Evolutionary conservation across 2,797 vertebrate species (phyloP).

Genomic region (Spinibarbus caldwelli): DNA sequence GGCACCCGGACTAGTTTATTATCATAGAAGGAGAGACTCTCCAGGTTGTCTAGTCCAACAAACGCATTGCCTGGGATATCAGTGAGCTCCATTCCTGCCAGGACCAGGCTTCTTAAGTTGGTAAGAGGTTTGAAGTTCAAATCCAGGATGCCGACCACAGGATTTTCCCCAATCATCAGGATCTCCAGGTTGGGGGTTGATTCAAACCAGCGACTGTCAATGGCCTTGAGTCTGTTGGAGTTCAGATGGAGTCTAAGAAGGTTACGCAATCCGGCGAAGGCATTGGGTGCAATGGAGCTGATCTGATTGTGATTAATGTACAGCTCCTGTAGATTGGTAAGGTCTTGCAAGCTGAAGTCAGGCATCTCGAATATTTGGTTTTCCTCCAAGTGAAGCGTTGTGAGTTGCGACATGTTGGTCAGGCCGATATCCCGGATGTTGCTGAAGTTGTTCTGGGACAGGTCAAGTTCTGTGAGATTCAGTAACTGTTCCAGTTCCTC

Average conservation of each 20-base stretch:
- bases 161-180: conserved; percentile 98
- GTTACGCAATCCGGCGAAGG: conserved; percentile 89
- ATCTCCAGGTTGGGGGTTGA: conserved; percentile 95
- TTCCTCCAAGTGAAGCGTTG: conserved; percentile 95
- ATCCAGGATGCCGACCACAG: conserved; percentile 91
- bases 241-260: conserved; percentile 95
- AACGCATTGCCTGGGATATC: conserved; percentile 93
- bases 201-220: conserved; percentile 95
- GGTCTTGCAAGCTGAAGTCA: conserved; percentile 91
- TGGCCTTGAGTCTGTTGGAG: conserved; percentile 91
- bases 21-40: conserved; percentile 96
- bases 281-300: conserved; percentile 88
- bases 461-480: conserved; percentile 94
- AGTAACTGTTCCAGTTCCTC: conserved; percentile 93
- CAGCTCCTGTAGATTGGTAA: conserved; percentile 93
- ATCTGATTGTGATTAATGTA: conserved; percentile 99
- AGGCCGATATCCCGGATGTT: conserved; percentile 90
- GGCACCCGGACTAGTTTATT: conserved; percentile 91
- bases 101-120: conserved; percentile 91
- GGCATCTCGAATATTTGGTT: conserved; percentile 95
- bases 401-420: conserved; percentile 91
- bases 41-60: conserved; percentile 93
- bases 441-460: conserved; percentile 98
- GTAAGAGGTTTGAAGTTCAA: conserved; percentile 93
- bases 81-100: conserved; percentile 96